Base-by-base conservation (phyloP, 2,113 vertebrate species). In the Callospermophilus lateralis region DNA sequence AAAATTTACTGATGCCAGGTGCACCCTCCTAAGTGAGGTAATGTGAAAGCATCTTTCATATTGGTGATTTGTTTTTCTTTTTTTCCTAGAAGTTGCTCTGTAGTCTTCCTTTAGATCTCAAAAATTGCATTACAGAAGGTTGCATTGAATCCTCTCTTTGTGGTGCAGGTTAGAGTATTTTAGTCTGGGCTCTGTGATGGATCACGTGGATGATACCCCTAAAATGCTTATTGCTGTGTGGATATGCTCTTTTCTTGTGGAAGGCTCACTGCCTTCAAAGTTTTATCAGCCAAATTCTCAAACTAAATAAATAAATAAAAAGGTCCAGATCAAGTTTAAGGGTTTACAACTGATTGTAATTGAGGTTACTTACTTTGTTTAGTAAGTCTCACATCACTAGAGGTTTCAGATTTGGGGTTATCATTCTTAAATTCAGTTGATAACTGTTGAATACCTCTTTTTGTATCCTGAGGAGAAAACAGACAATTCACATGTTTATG, bases 351-450 rank as follows among this genome's bases (percentile, higher is more conserved):
- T 70, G 32, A 84, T 74, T 89, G 45, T 45, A 92, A 30, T 16
- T 30, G 39, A 70, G 16, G 17, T 42, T 53, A 65, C 19, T 15
- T 73, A 26, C 67, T 92, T 95, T 78, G 26, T 55, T 26, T 84
- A 72, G 15, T 70, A 70, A 80, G 8, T 63, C 17, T 87, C 3
- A 11, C 53, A 8, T 78, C 8, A 32, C 30, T 70, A 24, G 11
- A 72, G 32, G 26, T 87, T 90, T 96, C 51, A 77, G 28, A 87
- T 67, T 93, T 89, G 87, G 42, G 32, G 58, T 53, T 11, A 48
- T n/a, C 28, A 34, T 53, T 22, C 63, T 20, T 90, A 72, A 73
- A 68, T 91, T 89, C 28, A 37, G 4, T 34, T n/a, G 45, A 24
- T 37, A 45, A 70, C 45, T 81, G 1, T 72, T 39, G 30, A 84